A percentile compares a stretch with the other conserved stretches of the same genome.
Evolutionary conservation across 2,888 invertebrate genomes (phyloP).

Genomic region (Drosophila hawaiiensis): DNA sequence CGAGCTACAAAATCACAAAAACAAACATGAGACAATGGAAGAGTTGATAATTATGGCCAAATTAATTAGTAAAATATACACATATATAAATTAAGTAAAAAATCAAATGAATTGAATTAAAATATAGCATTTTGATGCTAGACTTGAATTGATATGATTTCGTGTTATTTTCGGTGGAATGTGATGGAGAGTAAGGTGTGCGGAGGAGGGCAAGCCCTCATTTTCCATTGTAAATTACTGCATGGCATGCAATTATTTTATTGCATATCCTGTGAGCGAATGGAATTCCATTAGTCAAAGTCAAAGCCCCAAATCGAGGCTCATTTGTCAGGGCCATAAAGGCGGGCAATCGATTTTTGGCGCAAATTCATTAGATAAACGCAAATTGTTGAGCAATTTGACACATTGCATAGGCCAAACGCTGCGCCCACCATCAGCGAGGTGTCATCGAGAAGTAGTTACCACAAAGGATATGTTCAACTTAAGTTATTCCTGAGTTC

Average conservation of each 20-base stretch:
- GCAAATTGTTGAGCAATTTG: conserved; percentile 61
- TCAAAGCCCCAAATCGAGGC: conserved; percentile 46
- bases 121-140: conserved; percentile 18
- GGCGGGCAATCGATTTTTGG: conserved; percentile 62
- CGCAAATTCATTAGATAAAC: conserved; percentile 55
- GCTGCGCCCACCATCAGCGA: conserved; percentile 7
- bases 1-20: background rate
- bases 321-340: conserved; percentile 41
- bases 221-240: conserved; percentile 56
- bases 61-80: background rate
- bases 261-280: conserved; percentile 49
- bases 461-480: background rate
- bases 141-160: conserved; percentile 30
- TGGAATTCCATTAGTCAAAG: conserved; percentile 74
- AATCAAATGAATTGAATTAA: conserved; percentile 13
- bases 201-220: background rate
- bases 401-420: conserved; percentile 46
- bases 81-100: background rate
- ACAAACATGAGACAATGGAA: background rate
- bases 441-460: conserved; percentile 11
- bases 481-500: background rate
- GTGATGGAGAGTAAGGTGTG: background rate
- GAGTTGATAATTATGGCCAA: background rate
- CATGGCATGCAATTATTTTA: conserved; percentile 59
- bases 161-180: background rate